Evolutionary conservation across 2,888 invertebrate genomes (phyloP).

Genomic region (Mythimna pallens): DNA sequence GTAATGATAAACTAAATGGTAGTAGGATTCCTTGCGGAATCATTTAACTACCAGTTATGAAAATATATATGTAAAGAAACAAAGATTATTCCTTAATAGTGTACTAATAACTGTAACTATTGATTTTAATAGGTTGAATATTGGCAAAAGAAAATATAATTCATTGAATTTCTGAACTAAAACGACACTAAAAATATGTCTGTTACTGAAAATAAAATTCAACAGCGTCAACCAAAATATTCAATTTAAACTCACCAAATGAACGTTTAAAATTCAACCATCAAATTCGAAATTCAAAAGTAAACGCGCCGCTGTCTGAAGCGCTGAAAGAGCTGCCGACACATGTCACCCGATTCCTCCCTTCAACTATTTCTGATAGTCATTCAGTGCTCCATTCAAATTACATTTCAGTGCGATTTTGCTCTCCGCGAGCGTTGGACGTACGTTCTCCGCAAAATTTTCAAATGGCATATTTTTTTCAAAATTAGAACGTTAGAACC

Average conservation of each 20-base stretch:
- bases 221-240: background rate
- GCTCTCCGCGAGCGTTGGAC: conserved; percentile 37
- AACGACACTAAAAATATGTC: background rate
- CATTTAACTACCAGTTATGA: background rate
- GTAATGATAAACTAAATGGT: background rate
- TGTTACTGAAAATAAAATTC: too few relatives aligned
- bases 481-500: conserved; percentile 52
- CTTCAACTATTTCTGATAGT: conserved; percentile 86
- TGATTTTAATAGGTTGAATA: background rate
- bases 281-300: conserved; percentile 18
- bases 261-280: background rate
- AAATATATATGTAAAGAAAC: conserved; percentile 3
- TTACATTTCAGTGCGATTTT: conserved; percentile 71
- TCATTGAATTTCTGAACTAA: background rate
- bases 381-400: conserved; percentile 84
- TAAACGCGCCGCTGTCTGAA: conserved; percentile 50
- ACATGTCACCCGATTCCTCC: conserved; percentile 73
- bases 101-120: background rate
- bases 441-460: conserved; percentile 22
- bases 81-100: background rate
- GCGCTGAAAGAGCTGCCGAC: conserved; percentile 71
- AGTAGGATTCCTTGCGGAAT: background rate
- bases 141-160: background rate
- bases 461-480: conserved; percentile 47
- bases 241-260: background rate